phyloP scores from a whole-genome alignment of 2,113 vertebrate species.

The Rhagologus leucostigma region DNA sequence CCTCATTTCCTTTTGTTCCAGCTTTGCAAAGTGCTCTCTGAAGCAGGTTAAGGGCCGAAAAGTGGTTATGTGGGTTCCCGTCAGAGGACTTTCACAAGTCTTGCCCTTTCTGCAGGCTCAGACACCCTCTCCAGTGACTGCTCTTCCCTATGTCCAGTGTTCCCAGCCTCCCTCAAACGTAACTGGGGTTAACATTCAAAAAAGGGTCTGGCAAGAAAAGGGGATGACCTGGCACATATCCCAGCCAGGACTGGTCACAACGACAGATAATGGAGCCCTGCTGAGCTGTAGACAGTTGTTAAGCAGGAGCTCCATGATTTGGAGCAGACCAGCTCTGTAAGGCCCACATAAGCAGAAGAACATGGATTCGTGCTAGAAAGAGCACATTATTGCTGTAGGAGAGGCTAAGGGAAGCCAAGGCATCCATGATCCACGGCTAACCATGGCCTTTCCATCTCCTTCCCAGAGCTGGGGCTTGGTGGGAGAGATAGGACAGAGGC shows the following conservation, averaged over 20 bases:
- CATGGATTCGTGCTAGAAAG: neutral
- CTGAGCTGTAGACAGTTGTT: neutral
- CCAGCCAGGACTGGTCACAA: neutral
- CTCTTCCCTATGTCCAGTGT: neutral
- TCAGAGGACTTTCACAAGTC: neutral
- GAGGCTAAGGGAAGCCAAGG: neutral
- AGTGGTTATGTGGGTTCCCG: neutral
- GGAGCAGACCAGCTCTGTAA: neutral
- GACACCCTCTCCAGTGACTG: neutral
- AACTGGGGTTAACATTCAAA: neutral
- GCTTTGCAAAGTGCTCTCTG: neutral
- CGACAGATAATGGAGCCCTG: fast-evolving
- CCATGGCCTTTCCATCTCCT: neutral
- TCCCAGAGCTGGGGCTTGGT: neutral
- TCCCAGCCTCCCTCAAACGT: neutral
- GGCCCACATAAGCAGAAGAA: neutral
- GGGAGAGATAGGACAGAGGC: neutral
- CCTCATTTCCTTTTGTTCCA: neutral
- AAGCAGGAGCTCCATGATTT: neutral
- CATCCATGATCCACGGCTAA: neutral
- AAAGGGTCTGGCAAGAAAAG: neutral
- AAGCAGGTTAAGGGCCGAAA: neutral
- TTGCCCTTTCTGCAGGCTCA: neutral
- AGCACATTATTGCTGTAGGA: neutral
- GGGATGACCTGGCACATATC: neutral